A percentile compares a stretch with the other conserved stretches of the same genome.
Conservation (phyloP, 2,797 vertebrate species). For the Notoglanidium macrostoma region DNA sequence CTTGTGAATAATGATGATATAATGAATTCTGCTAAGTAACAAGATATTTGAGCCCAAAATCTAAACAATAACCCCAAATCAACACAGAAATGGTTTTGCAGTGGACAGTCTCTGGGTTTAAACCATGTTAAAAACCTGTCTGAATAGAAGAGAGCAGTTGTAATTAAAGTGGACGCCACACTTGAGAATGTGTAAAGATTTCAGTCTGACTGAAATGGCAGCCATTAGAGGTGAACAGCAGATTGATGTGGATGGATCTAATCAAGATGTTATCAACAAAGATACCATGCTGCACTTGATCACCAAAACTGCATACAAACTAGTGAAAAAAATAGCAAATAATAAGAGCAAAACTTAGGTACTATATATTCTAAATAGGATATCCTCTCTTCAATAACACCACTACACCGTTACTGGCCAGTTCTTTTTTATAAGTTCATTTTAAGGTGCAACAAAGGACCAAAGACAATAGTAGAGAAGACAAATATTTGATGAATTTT, state of each 20-base stretch:
- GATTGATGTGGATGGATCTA: background rate
- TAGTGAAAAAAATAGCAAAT: background rate
- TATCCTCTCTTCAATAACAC: background rate
- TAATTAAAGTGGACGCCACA: background rate
- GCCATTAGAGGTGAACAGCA: background rate
- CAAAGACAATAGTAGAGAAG: slow-evolving; percentile 13
- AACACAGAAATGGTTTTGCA: background rate
- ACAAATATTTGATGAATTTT: slow-evolving; percentile 26
- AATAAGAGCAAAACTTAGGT: background rate
- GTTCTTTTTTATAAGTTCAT: background rate
- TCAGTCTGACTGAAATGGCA: background rate
- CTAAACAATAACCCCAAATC: background rate
- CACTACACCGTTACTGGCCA: background rate
- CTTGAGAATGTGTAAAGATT: background rate
- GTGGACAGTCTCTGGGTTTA: background rate
- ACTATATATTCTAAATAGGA: background rate
- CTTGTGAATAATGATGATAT: background rate
- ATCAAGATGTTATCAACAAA: background rate
- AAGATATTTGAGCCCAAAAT: background rate
- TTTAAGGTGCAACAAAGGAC: background rate
- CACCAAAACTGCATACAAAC: background rate
- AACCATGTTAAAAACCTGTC: background rate
- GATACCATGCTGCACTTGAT: background rate
- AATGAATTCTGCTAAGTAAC: background rate
- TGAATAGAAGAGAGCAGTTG: background rate